A percentile compares a stretch with the other conserved stretches of the same genome.
Evolutionary conservation across 2,888 invertebrate species (phyloP).

Genomic region (Apeira syringaria): DNA sequence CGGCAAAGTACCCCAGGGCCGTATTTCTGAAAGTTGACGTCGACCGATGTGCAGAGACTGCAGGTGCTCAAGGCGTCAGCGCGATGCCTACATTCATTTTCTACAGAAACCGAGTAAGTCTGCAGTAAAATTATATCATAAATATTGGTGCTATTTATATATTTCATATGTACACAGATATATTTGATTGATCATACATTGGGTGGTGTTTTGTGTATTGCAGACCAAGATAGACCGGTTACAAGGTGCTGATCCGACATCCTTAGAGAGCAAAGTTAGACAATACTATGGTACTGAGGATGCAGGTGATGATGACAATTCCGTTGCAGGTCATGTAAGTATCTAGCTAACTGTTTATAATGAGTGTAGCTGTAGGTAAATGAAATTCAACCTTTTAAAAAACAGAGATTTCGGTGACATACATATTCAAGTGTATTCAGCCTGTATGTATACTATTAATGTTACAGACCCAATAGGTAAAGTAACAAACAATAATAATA

Average conservation of each 20-base stretch:
- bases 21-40: constrained; percentile 98
- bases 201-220: too few relatives aligned
- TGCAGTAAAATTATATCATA: not conserved
- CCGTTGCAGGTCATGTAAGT: constrained; percentile 92
- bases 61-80: constrained; percentile 93
- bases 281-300: constrained; percentile 90
- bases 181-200: too few relatives aligned
- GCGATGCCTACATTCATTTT: constrained; percentile 99
- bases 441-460: too few relatives aligned
- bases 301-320: constrained; percentile 85
- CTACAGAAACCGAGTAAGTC: constrained; percentile 90
- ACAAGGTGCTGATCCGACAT: constrained; percentile 93
- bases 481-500: too few relatives aligned
- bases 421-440: too few relatives aligned
- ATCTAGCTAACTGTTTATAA: too few relatives aligned
- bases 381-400: too few relatives aligned
- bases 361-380: too few relatives aligned
- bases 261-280: constrained; percentile 94
- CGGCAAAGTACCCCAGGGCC: constrained; percentile 93
- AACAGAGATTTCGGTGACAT: too few relatives aligned
- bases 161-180: too few relatives aligned
- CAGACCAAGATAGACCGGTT: constrained; percentile 92
- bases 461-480: too few relatives aligned
- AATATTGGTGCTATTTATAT: too few relatives aligned
- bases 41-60: constrained; percentile 95